Evolutionary conservation across 1,140 invertebrate species (phyloP), one percentile per base, ranked within the genome.

Genomic region (Papilio glaucus): DNA sequence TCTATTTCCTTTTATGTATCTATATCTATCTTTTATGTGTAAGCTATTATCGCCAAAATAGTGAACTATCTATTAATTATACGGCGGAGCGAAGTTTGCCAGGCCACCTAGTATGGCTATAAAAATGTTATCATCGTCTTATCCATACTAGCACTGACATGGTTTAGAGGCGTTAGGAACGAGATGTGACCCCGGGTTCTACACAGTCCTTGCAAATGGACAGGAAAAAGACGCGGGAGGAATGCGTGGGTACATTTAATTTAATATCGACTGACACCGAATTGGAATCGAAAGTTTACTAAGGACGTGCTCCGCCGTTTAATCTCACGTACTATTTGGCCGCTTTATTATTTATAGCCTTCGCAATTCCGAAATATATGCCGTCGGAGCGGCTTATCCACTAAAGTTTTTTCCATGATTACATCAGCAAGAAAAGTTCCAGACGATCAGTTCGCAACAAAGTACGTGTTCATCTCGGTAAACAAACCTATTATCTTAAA

Each of bases 221-320:
- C 90, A 92, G 90, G 90, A 91, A 92, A 92, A 92, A 92, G 88
- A 90, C 86, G 90, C 89, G 89, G 74, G 71, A 85, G 86, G 90
- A 91, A 91, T 92, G 88, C 88, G 87, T 90, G 88, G 89, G 87
- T 88, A 85, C 88, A 90, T 91, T 91, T 93, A 93, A 93, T 93
- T 93, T 91, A 93, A 93, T 93, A 91, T 91, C 84, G 87, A 84
- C 87, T 90, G 89, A 91, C 89, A 91, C 85, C 88, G 87, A 90
- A 93, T 88, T 88, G 86, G 88, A 93, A 91, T 91, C 86, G 89
- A 91, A 91, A 90, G 88, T 90, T 89, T 82, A 81, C 80, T 79
- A 82, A 80, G 81, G 85, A 91, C 89, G 89, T 91, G 89, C 83
- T 76, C 84, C 76, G 89, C 72, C 79, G 78, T 77, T 84, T 87